Percentiles rank a stretch among this genome's conserved stretches.
These are phyloP conservation scores for Euthynnus affinis DNA, from an alignment of 2,797 vertebrate genomes.

Conservation along the genomic window DNA sequence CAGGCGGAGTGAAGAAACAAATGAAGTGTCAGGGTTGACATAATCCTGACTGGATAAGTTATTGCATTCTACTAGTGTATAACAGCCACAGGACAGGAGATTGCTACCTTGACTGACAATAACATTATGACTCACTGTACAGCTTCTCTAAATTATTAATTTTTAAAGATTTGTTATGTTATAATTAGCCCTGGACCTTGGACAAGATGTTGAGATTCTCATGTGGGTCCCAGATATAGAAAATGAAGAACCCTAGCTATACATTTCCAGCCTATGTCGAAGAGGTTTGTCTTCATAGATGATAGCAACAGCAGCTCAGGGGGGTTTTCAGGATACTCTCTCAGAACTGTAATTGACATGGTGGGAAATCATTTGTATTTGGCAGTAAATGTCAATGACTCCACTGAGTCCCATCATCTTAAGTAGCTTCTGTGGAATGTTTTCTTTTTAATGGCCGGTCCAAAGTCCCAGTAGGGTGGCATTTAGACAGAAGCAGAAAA, in stretches of 20 bases:
- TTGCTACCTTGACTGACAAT: not conserved
- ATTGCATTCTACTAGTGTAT: not conserved
- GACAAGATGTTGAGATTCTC: not conserved
- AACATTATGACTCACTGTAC: not conserved
- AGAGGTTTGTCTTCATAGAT: conserved; percentile 32
- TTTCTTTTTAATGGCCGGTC: conserved; percentile 54
- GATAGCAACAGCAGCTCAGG: conserved; percentile 5
- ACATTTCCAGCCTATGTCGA: not conserved
- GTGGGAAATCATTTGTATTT: conserved; percentile 70
- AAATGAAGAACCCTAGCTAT: not conserved
- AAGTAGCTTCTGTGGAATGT: conserved; percentile 53
- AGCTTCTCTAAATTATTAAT: conserved; percentile 14
- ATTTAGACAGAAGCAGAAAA: conserved; percentile 8
- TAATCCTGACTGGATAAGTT: not conserved
- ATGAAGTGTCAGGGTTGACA: no score
- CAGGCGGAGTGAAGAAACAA: no score
- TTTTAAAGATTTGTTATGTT: conserved; percentile 3
- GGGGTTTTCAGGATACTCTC: conserved; percentile 39
- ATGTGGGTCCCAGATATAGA: conserved; percentile 8
- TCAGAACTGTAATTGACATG: conserved; percentile 43
- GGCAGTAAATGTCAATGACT: conserved; percentile 71
- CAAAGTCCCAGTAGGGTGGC: conserved; percentile 13
- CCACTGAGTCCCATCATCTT: conserved; percentile 56
- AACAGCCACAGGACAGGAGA: not conserved
- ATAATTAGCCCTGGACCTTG: conserved; percentile 10